These are phyloP conservation scores for Urocitellus parryii DNA, from an alignment of 2,113 vertebrate genomes.

Conservation along the genomic window DNA sequence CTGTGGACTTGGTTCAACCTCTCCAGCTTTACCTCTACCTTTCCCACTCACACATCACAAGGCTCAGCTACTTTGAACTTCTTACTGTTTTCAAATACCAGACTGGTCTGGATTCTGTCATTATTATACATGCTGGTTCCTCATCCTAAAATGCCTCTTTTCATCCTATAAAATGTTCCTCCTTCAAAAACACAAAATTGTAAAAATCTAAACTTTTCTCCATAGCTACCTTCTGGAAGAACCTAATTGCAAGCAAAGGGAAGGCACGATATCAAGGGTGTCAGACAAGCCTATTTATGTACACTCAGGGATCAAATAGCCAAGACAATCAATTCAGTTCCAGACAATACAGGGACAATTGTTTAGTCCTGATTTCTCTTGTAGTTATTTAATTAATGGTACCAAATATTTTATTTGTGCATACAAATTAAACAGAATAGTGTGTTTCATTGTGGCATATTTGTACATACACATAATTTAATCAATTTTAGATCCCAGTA, in stretches of 20 bases:
- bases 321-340: neutral
- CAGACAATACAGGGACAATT: neutral
- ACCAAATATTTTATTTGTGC: neutral
- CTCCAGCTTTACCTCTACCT: neutral
- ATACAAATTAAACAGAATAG: neutral
- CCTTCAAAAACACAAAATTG: constrained; percentile 18
- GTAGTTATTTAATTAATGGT: constrained; percentile 19
- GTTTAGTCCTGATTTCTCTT: neutral
- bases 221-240: neutral
- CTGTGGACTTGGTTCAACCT: neutral
- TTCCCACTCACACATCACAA: neutral
- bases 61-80: neutral
- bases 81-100: neutral
- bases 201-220: constrained; percentile 18
- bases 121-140: neutral
- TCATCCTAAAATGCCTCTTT: neutral
- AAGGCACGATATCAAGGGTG: neutral
- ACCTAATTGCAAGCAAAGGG: neutral
- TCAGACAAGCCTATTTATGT: neutral
- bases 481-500: neutral
- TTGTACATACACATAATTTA: neutral
- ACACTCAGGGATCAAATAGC: neutral
- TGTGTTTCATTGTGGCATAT: neutral
- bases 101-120: neutral
- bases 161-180: neutral